Evolutionary conservation across 2,797 vertebrate species (phyloP), one percentile per base, ranked within the genome.

Genomic region (Urosaurus nigricauda): DNA sequence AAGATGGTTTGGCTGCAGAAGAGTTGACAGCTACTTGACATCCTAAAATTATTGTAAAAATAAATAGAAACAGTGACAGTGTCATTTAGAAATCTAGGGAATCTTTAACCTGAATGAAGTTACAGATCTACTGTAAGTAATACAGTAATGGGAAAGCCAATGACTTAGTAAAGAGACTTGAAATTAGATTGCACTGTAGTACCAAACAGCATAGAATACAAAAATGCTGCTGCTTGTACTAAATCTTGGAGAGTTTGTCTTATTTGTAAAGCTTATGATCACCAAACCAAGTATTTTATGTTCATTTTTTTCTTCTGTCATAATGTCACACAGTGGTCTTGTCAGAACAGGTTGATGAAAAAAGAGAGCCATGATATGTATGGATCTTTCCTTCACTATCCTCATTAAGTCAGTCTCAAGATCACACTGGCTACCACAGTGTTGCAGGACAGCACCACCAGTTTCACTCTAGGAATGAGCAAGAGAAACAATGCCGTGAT

Each of bases 41-140:
- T 91, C 87, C 53, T 73, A 89, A 95, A 96, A 95, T 92, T 94
- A 87, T 90, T 93, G 82, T 91, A 94, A 89, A 95, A 95, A 94
- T 89, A 96, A 93, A 86, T 84, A 71, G 89, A 91, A 68, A 90
- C 87, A 91, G 93, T 90, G 95, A 94, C 90, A 92, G 90, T 93
- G 95, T 94, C 88, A 92, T 95, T 96, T 95, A 94, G 90, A 91
- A 96, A 96, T 94, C 90, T 93, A 70, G 89, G 56, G 84, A 78
- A 88, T 17, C 21, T 70, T 26, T 51, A 68, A 73, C 89, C 35
- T 4, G 79, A 94, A 94, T 90, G 80, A 87, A 96, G 83, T 79
- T 86, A 90, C 84, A 24, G 89, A 93, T 91, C 87, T 85, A 56
- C 65, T 93, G 78, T 93, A 93, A 95, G 93, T 92, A 94, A 93